Base-by-base conservation (phyloP, 2,888 invertebrate species). In the Crematogaster levior region DNA sequence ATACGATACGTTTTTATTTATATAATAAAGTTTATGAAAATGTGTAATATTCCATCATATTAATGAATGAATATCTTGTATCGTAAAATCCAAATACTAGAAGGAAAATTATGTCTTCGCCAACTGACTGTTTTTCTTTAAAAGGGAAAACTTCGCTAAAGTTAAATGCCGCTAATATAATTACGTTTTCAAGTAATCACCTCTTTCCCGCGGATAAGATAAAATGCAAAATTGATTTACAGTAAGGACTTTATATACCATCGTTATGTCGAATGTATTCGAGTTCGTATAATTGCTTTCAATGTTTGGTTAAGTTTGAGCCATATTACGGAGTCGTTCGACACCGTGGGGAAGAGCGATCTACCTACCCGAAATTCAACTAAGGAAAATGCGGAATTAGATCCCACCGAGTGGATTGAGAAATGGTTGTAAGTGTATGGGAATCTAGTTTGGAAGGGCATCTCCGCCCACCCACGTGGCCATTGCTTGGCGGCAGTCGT, bases 401-500 rank as follows among this genome's bases (percentile, higher is more conserved):
- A 60, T 6, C 21, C 58, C 21, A 18, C 37, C 21, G 34, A 46
- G 30, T 34, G 48, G 43, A 68, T 56, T 56, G 77, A 79, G 77
- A 68, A 68, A 77, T 40, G 70, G 40, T 40, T 34, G 65, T 79
- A 83, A 74, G 48, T 66, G 66, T 34, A 63, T 21, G 79, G 24
- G 79, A 84, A 82, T 56, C 63, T 61, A 63, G 89, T 89, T 86
- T 81, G 48, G 77, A 56, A n/a, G 68, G 34, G 43, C 70, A 48
- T 40, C 66, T 81, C 72, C 82, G 81, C 63, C 81, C 86, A 68
- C 66, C 89, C 87, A 75, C 89, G 89, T 87, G 89, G 85, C 81
- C 84, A 89, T 88, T 86, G 84, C 89, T 86, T 80, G 84, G 83
- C 74, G 81, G 87, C 68, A 85, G 83, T 89, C 88, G 87, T 88